Percentiles rank a stretch among this genome's conserved stretches.
Conservation (phyloP, 2,113 vertebrate species). For the Raphicerus campestris region DNA sequence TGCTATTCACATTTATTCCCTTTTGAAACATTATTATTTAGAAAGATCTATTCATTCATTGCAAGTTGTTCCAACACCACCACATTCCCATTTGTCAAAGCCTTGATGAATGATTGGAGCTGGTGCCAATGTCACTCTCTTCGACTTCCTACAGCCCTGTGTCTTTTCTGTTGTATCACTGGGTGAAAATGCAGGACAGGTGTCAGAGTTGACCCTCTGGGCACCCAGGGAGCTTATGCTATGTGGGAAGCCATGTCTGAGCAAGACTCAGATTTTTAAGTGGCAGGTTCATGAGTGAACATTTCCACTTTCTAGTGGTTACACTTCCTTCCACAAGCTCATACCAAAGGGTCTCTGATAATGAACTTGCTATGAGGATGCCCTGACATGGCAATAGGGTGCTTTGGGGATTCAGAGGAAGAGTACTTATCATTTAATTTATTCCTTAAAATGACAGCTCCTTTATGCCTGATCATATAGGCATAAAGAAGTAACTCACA, state of each 20-base stretch:
- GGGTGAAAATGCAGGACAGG: neutral
- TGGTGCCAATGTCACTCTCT: fast-evolving
- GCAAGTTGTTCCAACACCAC: neutral
- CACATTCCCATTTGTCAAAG: neutral
- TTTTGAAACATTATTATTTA: neutral
- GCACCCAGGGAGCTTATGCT: neutral
- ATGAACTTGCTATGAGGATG: neutral
- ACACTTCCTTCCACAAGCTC: neutral
- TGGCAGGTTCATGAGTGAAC: neutral
- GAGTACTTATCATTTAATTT: neutral
- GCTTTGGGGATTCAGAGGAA: neutral
- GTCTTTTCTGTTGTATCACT: neutral
- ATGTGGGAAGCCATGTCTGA: neutral
- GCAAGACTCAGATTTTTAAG: neutral
- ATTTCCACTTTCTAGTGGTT: neutral
- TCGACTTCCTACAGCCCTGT: neutral
- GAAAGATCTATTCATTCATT: neutral
- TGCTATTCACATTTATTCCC: neutral
- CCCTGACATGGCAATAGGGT: neutral
- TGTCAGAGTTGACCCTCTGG: neutral
- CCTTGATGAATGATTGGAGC: neutral
- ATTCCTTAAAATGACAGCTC: neutral
- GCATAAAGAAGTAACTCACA: neutral
- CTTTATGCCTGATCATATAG: neutral
- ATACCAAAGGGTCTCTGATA: neutral